A percentile compares a stretch with the other conserved stretches of the same genome.
These are phyloP conservation scores for Theocolax elegans DNA, from an alignment of 1,140 invertebrate species.

Conservation along the genomic window DNA sequence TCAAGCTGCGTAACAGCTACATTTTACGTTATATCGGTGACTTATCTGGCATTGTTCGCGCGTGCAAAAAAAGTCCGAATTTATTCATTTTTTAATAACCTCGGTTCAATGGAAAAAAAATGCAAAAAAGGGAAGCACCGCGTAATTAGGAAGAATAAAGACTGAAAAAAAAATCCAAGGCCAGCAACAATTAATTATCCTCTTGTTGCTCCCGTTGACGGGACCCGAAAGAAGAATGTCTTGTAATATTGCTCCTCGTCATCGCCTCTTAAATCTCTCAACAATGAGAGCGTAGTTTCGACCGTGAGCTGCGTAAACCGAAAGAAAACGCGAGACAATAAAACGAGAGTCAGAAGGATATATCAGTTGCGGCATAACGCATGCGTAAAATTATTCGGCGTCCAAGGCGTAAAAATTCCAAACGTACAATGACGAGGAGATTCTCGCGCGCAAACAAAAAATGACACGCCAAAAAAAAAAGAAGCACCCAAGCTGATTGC, in stretches of 20 bases:
- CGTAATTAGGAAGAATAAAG: too few species aligned
- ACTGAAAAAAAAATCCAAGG: not conserved
- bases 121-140: too few species aligned
- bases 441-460: not conserved
- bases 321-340: not conserved
- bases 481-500: not conserved
- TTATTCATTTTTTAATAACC: too few species aligned
- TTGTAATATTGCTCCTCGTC: too few species aligned
- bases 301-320: too few species aligned
- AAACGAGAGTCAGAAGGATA: too few species aligned
- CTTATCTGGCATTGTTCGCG: too few species aligned
- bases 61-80: too few species aligned
- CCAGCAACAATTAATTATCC: constrained; percentile 12
- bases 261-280: not conserved
- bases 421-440: not conserved
- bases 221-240: not conserved
- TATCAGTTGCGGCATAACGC: not conserved
- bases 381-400: constrained; percentile 11
- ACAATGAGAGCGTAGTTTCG: not conserved
- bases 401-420: not conserved
- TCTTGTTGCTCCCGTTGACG: not conserved
- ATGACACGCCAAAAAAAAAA: too few species aligned
- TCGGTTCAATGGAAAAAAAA: too few species aligned
- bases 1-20: too few species aligned
- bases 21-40: too few species aligned